A percentile compares a stretch with the other conserved stretches of the same genome.
phyloP scores from a whole-genome alignment of 2,888 invertebrate genomes.

The Diadegma fenestrale region DNA sequence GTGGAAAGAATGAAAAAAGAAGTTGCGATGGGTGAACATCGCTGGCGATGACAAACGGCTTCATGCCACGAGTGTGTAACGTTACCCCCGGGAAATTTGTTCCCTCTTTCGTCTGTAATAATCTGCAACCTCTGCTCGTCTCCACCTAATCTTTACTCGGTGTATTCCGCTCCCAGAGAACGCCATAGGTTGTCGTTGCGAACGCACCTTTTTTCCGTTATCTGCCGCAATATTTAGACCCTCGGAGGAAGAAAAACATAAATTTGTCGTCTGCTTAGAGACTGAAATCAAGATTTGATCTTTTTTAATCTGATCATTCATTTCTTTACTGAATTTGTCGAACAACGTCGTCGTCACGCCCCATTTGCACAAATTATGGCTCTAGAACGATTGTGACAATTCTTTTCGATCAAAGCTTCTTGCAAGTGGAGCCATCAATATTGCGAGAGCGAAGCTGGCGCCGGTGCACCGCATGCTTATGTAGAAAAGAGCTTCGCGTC shows the following conservation, averaged over 20 bases:
- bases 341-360: constrained; percentile 3
- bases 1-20: constrained; percentile 53
- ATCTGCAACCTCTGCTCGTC: constrained; percentile 59
- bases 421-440: background rate
- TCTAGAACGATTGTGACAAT: background rate
- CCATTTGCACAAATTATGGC: constrained; percentile 19
- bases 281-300: background rate
- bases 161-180: constrained; percentile 41
- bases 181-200: constrained; percentile 24
- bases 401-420: constrained; percentile 24
- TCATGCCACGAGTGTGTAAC: constrained; percentile 67
- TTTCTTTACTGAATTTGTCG: background rate
- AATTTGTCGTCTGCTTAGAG: background rate
- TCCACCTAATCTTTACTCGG: constrained; percentile 21
- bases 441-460: constrained; percentile 14
- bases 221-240: background rate
- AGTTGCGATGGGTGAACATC: constrained; percentile 58
- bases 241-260: background rate
- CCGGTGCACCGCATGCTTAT: background rate
- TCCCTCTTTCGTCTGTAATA: constrained; percentile 65
- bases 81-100: constrained; percentile 69
- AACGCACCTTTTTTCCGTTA: constrained; percentile 17
- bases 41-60: constrained; percentile 69
- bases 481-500: constrained; percentile 35
- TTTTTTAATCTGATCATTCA: background rate